These are phyloP conservation scores for Calyptommatus sinebrachiatus DNA, from an alignment of 2,113 vertebrate genomes.

Conservation along the genomic window DNA sequence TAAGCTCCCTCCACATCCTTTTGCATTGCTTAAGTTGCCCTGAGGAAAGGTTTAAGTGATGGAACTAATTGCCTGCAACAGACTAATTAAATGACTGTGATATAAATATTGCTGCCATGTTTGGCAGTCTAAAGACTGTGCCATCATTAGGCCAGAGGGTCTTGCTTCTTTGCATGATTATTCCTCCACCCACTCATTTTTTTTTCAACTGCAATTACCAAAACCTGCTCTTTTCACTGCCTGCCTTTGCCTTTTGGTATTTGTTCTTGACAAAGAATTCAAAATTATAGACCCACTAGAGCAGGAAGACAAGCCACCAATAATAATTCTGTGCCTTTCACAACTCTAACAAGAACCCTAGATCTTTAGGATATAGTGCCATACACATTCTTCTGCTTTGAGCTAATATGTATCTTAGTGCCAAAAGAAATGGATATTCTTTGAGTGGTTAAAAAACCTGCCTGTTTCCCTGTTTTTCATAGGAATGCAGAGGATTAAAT, in stretches of 20 bases:
- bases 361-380: background rate
- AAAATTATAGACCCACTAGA: rapidly evolving
- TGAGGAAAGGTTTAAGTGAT: constrained; percentile 53
- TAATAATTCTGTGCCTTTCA: background rate
- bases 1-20: constrained; percentile 16
- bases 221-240: constrained; percentile 8
- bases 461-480: background rate
- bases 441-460: background rate
- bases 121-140: rapidly evolving
- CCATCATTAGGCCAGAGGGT: background rate
- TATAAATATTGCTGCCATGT: constrained; percentile 45
- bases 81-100: constrained; percentile 55
- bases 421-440: background rate
- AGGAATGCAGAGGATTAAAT: background rate
- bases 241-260: rapidly evolving
- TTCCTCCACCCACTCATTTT: constrained; percentile 3
- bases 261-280: background rate
- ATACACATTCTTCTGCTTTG: background rate
- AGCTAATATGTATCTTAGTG: background rate
- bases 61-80: constrained; percentile 65
- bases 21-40: constrained; percentile 35
- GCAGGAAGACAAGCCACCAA: background rate
- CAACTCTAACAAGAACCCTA: background rate
- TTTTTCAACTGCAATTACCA: background rate
- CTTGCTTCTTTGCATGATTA: background rate